These are phyloP conservation scores for Labeo catla DNA, from an alignment of 2,113 vertebrate genomes.

Conservation along the genomic window DNA sequence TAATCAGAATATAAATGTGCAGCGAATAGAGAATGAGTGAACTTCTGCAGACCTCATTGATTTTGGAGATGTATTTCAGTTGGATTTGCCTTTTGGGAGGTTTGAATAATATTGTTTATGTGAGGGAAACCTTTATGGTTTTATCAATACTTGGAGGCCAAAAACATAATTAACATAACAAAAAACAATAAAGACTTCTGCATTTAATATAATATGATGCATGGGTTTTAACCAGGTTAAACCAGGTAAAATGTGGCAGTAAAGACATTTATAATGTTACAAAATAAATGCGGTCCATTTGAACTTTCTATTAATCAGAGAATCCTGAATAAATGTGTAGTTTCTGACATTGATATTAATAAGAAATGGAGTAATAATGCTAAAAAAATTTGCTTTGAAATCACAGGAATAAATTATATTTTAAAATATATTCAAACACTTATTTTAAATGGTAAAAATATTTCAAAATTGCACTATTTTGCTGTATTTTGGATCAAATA, in stretches of 20 bases:
- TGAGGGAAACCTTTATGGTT: slow-evolving; percentile 52
- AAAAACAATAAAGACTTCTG: neutral
- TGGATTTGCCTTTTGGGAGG: slow-evolving; percentile 66
- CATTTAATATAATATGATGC: neutral
- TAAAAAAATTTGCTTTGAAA: no score
- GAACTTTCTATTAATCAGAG: neutral
- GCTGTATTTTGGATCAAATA: no score
- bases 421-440: no score
- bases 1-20: slow-evolving; percentile 56
- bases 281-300: neutral
- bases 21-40: slow-evolving; percentile 57
- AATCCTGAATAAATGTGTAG: neutral
- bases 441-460: no score
- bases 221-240: neutral
- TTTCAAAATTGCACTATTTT: no score
- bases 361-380: neutral
- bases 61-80: slow-evolving; percentile 66
- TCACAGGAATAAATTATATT: no score
- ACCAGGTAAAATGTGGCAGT: neutral
- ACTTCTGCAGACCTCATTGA: slow-evolving; percentile 61
- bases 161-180: slow-evolving; percentile 29
- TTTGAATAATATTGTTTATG: slow-evolving; percentile 54
- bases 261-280: neutral
- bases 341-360: neutral
- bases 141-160: slow-evolving; percentile 49